Percentiles rank a stretch among this genome's conserved stretches.
Evolutionary conservation across 2,797 vertebrate species (phyloP).

Genomic region (Anguilla pacifica): DNA sequence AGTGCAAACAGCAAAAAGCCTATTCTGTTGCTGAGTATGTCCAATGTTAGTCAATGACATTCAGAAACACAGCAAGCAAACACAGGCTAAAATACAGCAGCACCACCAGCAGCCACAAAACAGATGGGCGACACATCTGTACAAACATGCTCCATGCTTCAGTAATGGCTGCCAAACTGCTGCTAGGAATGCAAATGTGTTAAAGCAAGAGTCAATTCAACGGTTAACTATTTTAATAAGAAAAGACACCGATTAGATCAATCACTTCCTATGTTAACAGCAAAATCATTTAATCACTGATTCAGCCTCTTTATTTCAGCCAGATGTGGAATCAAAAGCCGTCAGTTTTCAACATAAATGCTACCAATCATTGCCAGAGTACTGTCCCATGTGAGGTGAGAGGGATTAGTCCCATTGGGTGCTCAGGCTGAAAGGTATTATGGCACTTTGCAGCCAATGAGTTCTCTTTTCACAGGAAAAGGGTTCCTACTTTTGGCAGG

Average conservation of each 20-base stretch:
- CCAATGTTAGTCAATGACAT: neutral
- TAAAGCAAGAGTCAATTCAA: no score
- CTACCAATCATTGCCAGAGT: neutral
- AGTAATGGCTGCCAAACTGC: no score
- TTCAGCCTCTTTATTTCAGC: neutral
- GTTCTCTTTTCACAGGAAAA: neutral
- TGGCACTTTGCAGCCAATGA: neutral
- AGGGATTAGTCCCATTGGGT: neutral
- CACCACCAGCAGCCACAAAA: no score
- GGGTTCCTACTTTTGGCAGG: neutral
- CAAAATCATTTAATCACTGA: neutral
- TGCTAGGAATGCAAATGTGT: no score
- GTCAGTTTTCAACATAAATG: neutral
- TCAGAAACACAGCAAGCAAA: neutral
- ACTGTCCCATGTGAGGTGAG: neutral
- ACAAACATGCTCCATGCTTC: no score
- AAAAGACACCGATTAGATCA: no score
- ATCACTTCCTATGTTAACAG: no score
- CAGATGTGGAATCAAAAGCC: neutral
- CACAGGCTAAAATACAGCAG: no score
- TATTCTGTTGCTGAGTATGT: neutral
- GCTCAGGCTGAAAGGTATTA: neutral
- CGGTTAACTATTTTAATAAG: no score
- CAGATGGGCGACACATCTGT: no score
- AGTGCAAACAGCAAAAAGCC: neutral